phyloP scores from a whole-genome alignment of 2,113 vertebrate genomes.

The Climacteris rufus region DNA sequence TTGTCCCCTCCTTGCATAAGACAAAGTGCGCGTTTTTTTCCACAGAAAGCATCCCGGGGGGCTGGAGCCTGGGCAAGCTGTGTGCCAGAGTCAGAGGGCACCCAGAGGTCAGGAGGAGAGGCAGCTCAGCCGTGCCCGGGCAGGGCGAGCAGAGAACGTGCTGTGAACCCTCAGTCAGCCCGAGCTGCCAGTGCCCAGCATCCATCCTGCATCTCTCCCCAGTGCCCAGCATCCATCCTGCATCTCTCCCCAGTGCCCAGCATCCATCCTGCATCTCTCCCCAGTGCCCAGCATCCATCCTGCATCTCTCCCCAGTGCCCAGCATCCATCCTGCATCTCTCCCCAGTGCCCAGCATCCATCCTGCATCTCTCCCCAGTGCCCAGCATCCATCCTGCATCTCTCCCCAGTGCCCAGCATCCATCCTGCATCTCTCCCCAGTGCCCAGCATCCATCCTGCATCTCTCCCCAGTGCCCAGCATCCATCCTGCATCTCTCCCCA shows the following conservation, averaged over 20 bases:
- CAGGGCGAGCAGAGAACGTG: not conserved
- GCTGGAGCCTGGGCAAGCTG: not conserved
- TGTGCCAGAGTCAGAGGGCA: not conserved
- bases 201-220: too few relatives aligned
- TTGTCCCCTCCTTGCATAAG: not conserved
- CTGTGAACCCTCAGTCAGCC: not conserved
- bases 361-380: too few relatives aligned
- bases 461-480: fast-evolving
- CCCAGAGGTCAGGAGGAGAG: not conserved
- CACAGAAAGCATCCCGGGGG: fast-evolving
- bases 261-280: too few relatives aligned
- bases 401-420: fast-evolving
- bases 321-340: not conserved
- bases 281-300: fast-evolving
- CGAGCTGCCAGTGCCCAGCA: fast-evolving
- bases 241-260: fast-evolving
- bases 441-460: fast-evolving
- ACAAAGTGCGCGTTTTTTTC: fast-evolving
- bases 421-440: too few relatives aligned
- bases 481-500: too few relatives aligned
- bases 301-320: too few relatives aligned
- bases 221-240: fast-evolving
- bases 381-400: fast-evolving
- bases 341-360: fast-evolving
- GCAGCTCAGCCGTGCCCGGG: not conserved